Base-by-base conservation (phyloP, 1,140 invertebrate genomes). In the Aphelinus atriplicis region DNA sequence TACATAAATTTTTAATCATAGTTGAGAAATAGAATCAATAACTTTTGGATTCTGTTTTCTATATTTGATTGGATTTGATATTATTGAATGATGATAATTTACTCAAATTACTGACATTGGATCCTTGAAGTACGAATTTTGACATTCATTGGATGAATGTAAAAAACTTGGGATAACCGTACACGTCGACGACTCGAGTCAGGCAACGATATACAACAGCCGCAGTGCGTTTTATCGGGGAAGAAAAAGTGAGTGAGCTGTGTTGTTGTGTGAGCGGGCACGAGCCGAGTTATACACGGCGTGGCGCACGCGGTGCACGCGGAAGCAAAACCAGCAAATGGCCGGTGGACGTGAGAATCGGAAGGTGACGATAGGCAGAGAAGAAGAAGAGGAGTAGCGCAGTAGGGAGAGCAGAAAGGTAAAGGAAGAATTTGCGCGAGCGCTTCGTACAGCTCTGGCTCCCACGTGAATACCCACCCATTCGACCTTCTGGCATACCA, bases 391-490 rank as follows among this genome's bases (percentile, higher is more conserved):
- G 9, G 64, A 51, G 47, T 3, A 50, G 46, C 46, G 58, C 45
- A 58, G 43, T 45, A 67, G 56, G 48, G 51, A 60, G 62, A 53
- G 63, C 47, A 63, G 53, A 68, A 69, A 64, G 45, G 60, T 43
- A 64, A 77, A 72, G 70, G 76, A 64, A 73, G 55, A 77, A 76
- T 75, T 70, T 75, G 64, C 66, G 70, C 73, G 73, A 74, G 73
- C 66, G n/a, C 50, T 53, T 63, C 50, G 56, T 26, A 26, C 26
- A 26, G 26, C 26, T 26, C 26, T 45, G 65, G 72, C 72, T 73
- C 73, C 73, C 73, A 70, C 67, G n/a, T 75, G 70, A 69, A 75
- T 74, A 74, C 72, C 26, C 26, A 65, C 72, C 72, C 72, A 68
- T 74, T 74, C 71, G 64, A 26, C 67, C 53, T 61, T 56, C 60